Evolutionary conservation across 2,113 vertebrate species (phyloP), one percentile per base, ranked within the genome.

Genomic region (Platysternon megacephalum): DNA sequence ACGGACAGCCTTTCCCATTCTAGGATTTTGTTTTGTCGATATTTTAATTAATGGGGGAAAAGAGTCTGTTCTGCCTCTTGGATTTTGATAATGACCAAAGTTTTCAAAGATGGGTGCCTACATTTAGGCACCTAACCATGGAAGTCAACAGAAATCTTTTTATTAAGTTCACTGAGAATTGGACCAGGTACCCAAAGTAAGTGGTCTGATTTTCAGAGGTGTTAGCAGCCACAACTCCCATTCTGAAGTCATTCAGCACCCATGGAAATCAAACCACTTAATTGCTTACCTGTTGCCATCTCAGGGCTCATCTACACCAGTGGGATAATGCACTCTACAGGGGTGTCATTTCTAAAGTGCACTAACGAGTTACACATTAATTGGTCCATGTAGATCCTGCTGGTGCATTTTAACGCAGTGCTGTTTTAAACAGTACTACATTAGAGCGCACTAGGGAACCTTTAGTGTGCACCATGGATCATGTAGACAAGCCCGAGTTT

Each of bases 1-100:
- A 83, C 1, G 35, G 35, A 0, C 52, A 1, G 1, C 84, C 56
- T 26, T 4, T 3, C 0, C 35, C 17, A 80, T 82, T 24, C 2
- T 0, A 28, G 55, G 26, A 26, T 5, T 14, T 4, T 16, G 1
- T n/a, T 1, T 28, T 21, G 2, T 0, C 52, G 0, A 0, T 2
- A 79, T 6, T 44, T 42, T 5, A 3, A 28, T 8, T 5, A 16
- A 42, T 14, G 14, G 4, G 32, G 56, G 29, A 32, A 46, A 39
- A 68, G 4, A n/a, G 65, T n/a, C 65, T 39, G n/a, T n/a, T 74
- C 5, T 74, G 11, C 17, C 21, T 24, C 19, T 39, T 74, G 32
- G 58, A 35, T 65, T 65, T 65, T 14, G 32, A 65, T 11, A 42
- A n/a, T 42, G 39, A 74, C 17, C n/a, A 42, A 74, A 11, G 68